Conservation (phyloP, 2,888 invertebrate genomes). For the Drosophila austrosaltans region DNA sequence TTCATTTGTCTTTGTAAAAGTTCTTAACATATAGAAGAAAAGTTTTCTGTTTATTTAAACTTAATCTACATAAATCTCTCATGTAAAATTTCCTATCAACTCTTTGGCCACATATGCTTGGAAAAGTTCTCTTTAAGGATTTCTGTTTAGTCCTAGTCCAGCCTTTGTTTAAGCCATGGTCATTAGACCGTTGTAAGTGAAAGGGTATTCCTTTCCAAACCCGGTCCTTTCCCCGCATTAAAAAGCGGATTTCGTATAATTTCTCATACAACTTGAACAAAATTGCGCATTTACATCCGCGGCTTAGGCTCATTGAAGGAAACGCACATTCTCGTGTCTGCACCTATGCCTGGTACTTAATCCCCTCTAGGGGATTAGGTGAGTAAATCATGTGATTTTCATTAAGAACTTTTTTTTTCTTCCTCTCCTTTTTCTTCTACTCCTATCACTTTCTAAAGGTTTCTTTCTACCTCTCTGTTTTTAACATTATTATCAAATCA, state of each 20-base stretch:
- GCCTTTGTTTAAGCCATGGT: slow-evolving; percentile 26
- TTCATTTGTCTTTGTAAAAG: not conserved
- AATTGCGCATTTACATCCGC: slow-evolving; percentile 33
- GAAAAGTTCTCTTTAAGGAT: not conserved
- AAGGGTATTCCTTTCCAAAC: slow-evolving; percentile 40
- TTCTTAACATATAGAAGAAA: slow-evolving; percentile 8
- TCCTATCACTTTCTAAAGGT: too few relatives aligned
- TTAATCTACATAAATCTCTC: slow-evolving; percentile 18
- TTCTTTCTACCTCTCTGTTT: slow-evolving; percentile 16
- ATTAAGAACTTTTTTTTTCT: not conserved
- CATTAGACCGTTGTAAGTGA: slow-evolving; percentile 43
- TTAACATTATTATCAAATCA: slow-evolving; percentile 59
- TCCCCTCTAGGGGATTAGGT: slow-evolving; percentile 27
- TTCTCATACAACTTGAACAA: slow-evolving; percentile 34
- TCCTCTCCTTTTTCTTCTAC: not conserved
- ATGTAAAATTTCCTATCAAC: slow-evolving; percentile 46
- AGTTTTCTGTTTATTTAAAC: not conserved
- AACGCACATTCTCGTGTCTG: not conserved
- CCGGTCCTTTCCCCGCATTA: slow-evolving; percentile 48
- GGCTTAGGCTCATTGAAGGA: slow-evolving; percentile 27
- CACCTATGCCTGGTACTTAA: not conserved
- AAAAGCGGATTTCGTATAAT: slow-evolving; percentile 51
- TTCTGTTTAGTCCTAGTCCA: slow-evolving; percentile 8
- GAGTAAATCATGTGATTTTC: slow-evolving; percentile 15
- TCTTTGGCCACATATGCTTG: slow-evolving; percentile 45